Conservation (phyloP, 2,888 invertebrate species). For the Caenorhabditis angaria region DNA sequence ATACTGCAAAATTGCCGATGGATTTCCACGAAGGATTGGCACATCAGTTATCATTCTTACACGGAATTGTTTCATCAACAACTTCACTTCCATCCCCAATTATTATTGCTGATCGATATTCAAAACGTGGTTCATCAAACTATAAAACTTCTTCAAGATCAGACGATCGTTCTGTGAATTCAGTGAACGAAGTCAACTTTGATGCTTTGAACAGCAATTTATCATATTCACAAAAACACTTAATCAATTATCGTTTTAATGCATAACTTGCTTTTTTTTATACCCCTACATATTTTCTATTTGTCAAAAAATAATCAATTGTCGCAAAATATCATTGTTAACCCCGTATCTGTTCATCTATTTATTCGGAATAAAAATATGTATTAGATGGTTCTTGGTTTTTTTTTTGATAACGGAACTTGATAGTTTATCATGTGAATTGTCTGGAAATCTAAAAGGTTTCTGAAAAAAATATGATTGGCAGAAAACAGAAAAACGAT, state of each 20-base stretch:
- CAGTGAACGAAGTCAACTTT: not conserved
- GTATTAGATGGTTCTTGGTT: too few relatives aligned
- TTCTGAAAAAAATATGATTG: too few relatives aligned
- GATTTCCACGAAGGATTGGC: slow-evolving; percentile 12
- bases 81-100: slow-evolving; percentile 21
- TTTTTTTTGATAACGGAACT: too few relatives aligned
- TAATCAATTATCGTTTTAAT: not conserved
- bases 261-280: not conserved
- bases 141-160: not conserved
- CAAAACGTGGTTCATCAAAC: slow-evolving; percentile 23
- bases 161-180: not conserved
- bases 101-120: slow-evolving; percentile 22
- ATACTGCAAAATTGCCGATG: slow-evolving; percentile 7
- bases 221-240: not conserved
- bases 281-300: too few relatives aligned
- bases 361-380: too few relatives aligned
- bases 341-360: too few relatives aligned
- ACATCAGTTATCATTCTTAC: slow-evolving; percentile 15
- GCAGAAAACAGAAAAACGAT: too few relatives aligned
- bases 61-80: slow-evolving; percentile 27
- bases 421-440: too few relatives aligned
- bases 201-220: not conserved
- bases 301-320: too few relatives aligned
- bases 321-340: too few relatives aligned
- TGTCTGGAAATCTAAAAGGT: too few relatives aligned